Evolutionary conservation across 2,113 vertebrate genomes (phyloP), one percentile per base, ranked within the genome.

Genomic region (Phoenicopterus ruber): DNA sequence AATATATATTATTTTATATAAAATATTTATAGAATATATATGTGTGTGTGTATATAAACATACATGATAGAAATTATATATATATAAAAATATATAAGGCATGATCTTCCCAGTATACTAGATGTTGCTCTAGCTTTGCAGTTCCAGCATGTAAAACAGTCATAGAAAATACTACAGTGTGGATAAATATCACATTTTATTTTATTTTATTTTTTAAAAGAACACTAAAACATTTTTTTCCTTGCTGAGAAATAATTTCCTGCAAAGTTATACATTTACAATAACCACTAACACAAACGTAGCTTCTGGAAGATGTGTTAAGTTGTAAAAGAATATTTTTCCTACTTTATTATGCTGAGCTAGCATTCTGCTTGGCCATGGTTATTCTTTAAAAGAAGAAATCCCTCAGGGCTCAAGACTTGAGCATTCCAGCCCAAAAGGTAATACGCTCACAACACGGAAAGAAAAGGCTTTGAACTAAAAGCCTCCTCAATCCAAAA

Each of bases 391-490:
- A 71, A 57, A 83, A n/a, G 47, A 81, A 69, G 31, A 87, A 70
- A 76, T n/a, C 15, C 15, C 26, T 44, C 28, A 42, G 44, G 19
- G 40, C 22, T 52, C 26, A 67, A 69, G 28, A 54, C 12, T 17
- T 36, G 25, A 87, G 21, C 17, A 34, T 40, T 82, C 29, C 28
- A 87, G 7, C 25, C 40, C 57, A 59, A 85, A 79, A 84, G 13
- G 15, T 42, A 70, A 78, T 19, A 62, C 0, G 2, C 2, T 40
- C 4, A 59, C 5, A 66, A 32, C 0, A 3, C 6, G 7, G 12
- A 71, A 95, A 84, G 58, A 61, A 50, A 63, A 25, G 34, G 82
- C 24, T 26, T 69, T 19, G 9, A 87, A 82, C 16, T 63, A n/a
- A 71, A 86, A 55, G 29, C 13, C 17, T 86, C 17, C 25, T 76